Percentiles rank a stretch among this genome's conserved stretches.
Evolutionary conservation across 2,113 vertebrate species (phyloP).

Genomic region (Orthonyx spaldingii): DNA sequence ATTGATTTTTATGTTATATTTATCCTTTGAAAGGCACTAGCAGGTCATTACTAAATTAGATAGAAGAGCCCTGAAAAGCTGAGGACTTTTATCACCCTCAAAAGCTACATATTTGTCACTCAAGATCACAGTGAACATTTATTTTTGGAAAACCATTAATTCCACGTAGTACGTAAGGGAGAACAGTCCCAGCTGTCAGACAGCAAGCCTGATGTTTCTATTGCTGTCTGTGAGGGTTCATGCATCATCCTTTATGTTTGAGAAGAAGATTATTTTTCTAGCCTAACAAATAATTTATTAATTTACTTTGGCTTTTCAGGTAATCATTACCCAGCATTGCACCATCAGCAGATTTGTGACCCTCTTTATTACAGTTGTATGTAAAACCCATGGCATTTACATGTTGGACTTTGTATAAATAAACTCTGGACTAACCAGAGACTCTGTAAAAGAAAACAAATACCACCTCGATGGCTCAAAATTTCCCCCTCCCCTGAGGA

Average conservation of each 20-base stretch:
- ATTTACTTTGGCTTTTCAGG: not conserved
- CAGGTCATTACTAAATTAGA: not conserved
- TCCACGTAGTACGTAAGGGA: not conserved
- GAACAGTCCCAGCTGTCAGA: not conserved
- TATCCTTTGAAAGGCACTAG: not conserved
- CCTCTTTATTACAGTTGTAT: not conserved
- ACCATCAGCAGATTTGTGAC: not conserved
- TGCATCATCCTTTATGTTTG: not conserved
- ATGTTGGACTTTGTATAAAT: not conserved
- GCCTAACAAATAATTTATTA: not conserved
- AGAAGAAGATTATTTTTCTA: not conserved
- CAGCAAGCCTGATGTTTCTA: not conserved
- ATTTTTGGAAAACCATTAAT: not conserved
- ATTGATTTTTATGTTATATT: constrained; percentile 16
- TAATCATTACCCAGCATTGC: not conserved
- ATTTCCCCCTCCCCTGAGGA: not conserved
- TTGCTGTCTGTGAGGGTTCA: not conserved
- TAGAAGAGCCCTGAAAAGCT: not conserved
- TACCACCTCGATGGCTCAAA: not conserved
- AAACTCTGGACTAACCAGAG: not conserved
- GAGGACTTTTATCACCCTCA: not conserved
- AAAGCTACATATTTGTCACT: not conserved
- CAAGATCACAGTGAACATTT: not conserved
- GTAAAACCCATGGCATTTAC: not conserved
- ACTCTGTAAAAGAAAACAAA: not conserved